Base-by-base conservation (phyloP, 1,140 invertebrate genomes). In the Cherax destructor region DNA sequence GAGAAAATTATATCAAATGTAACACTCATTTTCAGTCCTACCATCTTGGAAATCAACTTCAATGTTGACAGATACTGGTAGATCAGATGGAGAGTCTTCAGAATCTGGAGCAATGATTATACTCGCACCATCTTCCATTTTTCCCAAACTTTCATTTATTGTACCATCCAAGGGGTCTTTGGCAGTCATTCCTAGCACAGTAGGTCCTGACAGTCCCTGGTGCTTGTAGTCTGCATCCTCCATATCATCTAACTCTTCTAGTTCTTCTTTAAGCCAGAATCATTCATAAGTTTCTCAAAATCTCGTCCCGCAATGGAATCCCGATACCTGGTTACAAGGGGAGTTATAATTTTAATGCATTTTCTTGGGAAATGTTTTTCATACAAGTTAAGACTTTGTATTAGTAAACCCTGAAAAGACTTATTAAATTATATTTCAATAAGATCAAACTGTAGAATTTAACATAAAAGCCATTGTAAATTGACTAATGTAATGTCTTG, bases 1-100 rank as follows among this genome's bases (percentile, higher is more conserved):
- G 30, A 41, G 30, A 41, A 41, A 41, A 41, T 41, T 41, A 41
- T 41, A 41, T 41, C 30, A 41, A 41, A 41, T 41, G 1, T 50
- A 24, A 72, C 21, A n/a, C 18, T n/a, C 21, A 72, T 49, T 4
- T 49, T 74, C 41, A 49, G 49, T 77, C 88, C 52, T 83, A 91
- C 89, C 89, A 24, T 83, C 88, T 56, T 86, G 89, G 49, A 91
- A 91, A 61, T 91, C 74, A 30, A 92, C 89, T 61, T 92, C 92
- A 69, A 92, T 92, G 49, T 92, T 92, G 50, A 92, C 89, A 30
- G 92, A 90, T 11, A 92, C 80, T 24, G 92, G 92, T 13, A 92
- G 52, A 61, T 92, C 87, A 10, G 92, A 86, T 50, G 92, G 92
- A 16, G 76, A 61, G 21, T 72, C 87, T 24, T 84, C 72, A 41